These are phyloP conservation scores for Acanthurus leucopareius DNA, from an alignment of 2,797 vertebrate genomes.

Conservation along the genomic window DNA sequence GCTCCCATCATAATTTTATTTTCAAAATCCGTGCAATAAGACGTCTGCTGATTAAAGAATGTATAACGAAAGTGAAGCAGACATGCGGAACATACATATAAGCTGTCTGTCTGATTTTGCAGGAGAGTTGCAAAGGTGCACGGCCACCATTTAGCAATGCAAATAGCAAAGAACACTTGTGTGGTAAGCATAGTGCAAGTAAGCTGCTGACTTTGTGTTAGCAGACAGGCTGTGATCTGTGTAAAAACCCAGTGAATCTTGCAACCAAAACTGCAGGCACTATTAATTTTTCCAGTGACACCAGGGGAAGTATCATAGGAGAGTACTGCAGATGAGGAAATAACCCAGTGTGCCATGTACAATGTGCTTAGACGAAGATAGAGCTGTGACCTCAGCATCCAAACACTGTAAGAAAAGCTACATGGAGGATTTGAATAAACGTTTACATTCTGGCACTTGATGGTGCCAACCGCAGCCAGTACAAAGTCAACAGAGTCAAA, in stretches of 20 bases:
- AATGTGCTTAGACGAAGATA: constrained; percentile 6
- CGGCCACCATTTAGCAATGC: neutral
- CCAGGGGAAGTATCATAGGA: neutral
- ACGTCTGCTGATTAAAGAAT: constrained; percentile 34
- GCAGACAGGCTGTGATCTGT: neutral
- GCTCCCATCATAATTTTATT: neutral
- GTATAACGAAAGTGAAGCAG: constrained; percentile 16
- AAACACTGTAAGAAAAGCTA: constrained; percentile 18
- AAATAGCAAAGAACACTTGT: neutral
- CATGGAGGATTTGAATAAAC: constrained; percentile 15
- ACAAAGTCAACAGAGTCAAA: constrained; percentile 23
- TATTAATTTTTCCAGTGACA: neutral
- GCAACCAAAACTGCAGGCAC: neutral
- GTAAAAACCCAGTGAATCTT: neutral
- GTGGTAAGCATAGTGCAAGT: no score
- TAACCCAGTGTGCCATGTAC: neutral
- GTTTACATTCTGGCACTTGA: constrained; percentile 15
- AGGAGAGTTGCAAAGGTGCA: neutral
- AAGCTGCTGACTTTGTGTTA: neutral
- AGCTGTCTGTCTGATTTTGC: neutral
- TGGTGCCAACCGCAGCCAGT: constrained; percentile 5
- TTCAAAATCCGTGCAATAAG: constrained; percentile 23
- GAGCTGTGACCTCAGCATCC: constrained; percentile 27
- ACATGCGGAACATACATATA: constrained; percentile 15
- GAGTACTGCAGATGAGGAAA: neutral